Evolutionary conservation across 1,140 invertebrate species (phyloP), one percentile per base, ranked within the genome.

Genomic region (Ceratina japonica): DNA sequence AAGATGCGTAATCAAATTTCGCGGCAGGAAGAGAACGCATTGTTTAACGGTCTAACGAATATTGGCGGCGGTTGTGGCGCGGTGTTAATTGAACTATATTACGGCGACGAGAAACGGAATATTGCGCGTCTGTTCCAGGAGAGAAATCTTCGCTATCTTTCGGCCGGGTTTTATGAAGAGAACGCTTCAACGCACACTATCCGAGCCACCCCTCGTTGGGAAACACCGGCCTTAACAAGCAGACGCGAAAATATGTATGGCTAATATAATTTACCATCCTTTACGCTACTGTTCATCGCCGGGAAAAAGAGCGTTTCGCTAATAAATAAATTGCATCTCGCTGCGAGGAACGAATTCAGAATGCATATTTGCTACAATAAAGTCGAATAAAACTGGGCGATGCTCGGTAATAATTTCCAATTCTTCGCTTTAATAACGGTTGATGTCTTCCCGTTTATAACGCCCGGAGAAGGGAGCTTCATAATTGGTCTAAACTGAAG

Each of bases 1-100:
- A 64, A 76, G 49, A 58, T 18, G 37, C 49, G 22, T 79, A 64
- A 75, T 70, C 59, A 62, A 68, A 56, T 49, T 72, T 8, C 15
- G 0, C 65, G 51, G 49, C 27, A 37, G 52, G 74, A 75, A 72
- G 64, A 66, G 56, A 44, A 16, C 0, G 15, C 58, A 22, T 62
- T 64, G 65, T 80, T 77, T 80, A 85, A 82, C 69, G 68, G 51
- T 64, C 62, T 78, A 79, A 76, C 70, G 63, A 75, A 79, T 65
- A 81, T 85, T 75, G 51, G 49, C 58, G 31, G 58, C 59, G 44
- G 66, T 44, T 18, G 20, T 10, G 8, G 82, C 62, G 31, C 31
- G 70, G 72, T 75, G 75, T 72, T 72, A 65, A 82, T 79, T 82
- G 44, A 80, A 81, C 75, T 59, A 65, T 66, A 75, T 27, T 69